phyloP scores from a whole-genome alignment of 2,797 vertebrate species.

The Argya squamiceps region DNA sequence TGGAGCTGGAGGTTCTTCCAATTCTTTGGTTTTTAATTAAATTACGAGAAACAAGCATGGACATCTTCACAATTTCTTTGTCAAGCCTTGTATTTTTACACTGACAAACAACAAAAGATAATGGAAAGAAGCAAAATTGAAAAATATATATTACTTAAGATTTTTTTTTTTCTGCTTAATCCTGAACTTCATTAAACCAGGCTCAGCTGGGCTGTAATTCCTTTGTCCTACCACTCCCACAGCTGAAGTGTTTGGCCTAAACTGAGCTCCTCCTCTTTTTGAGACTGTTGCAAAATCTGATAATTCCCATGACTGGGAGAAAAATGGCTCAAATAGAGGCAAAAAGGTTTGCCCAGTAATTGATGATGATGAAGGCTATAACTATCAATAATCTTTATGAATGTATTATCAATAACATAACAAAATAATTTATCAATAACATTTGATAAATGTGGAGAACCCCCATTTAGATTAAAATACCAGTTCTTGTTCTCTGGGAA shows the following conservation, averaged over 20 bases:
- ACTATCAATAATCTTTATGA: background rate
- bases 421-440: background rate
- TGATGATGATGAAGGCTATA: background rate
- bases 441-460: background rate
- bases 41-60: background rate
- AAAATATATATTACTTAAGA: background rate
- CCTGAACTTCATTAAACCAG: slow-evolving; percentile 23
- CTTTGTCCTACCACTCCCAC: slow-evolving; percentile 36
- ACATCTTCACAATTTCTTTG: background rate
- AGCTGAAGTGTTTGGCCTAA: slow-evolving; percentile 26
- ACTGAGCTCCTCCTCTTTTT: slow-evolving; percentile 51
- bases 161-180: slow-evolving; percentile 46
- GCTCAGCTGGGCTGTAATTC: background rate
- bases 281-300: slow-evolving; percentile 60
- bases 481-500: slow-evolving; percentile 34
- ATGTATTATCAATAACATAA: background rate
- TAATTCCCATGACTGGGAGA: background rate
- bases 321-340: slow-evolving; percentile 40
- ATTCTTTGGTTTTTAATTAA: background rate
- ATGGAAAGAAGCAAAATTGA: background rate
- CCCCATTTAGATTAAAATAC: background rate
- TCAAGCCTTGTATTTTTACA: background rate
- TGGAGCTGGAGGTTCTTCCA: background rate
- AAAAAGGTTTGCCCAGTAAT: background rate
- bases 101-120: background rate